phyloP scores from a whole-genome alignment of 2,888 invertebrate genomes.

The Alloplasta piceator region DNA sequence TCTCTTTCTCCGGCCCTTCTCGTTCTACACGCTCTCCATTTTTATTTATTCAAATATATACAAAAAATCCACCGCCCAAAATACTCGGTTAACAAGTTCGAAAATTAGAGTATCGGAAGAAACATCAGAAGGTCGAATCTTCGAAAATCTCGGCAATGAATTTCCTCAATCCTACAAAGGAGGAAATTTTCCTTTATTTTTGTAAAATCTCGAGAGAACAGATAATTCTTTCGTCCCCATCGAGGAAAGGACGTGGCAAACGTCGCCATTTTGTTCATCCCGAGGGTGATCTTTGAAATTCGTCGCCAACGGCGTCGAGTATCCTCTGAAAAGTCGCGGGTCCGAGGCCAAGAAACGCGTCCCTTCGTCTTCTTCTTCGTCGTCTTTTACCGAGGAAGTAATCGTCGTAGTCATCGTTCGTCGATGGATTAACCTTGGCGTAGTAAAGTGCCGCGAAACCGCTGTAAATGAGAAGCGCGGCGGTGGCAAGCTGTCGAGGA shows the following conservation, averaged over 20 bases:
- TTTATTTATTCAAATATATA: slow-evolving; percentile 14
- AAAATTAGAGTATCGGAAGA: no score
- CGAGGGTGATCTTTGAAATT: slow-evolving; percentile 1
- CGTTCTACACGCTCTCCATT: neutral
- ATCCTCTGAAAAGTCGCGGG: slow-evolving; percentile 88
- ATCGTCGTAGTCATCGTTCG: slow-evolving; percentile 91
- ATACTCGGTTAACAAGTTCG: no score
- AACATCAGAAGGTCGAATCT: no score
- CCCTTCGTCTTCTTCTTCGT: slow-evolving; percentile 73
- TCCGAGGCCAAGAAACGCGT: slow-evolving; percentile 85
- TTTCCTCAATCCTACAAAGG: neutral
- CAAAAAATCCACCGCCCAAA: neutral
- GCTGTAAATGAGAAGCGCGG: slow-evolving; percentile 91
- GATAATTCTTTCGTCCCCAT: no score
- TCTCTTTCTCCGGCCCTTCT: neutral
- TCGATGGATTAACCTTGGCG: slow-evolving; percentile 93
- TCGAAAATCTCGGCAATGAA: no score
- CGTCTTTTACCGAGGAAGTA: slow-evolving; percentile 88
- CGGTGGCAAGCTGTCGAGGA: slow-evolving; percentile 90
- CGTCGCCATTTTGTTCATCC: neutral
- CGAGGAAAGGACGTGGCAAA: no score
- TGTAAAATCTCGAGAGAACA: no score
- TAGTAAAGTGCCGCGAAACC: slow-evolving; percentile 94
- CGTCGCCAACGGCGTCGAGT: slow-evolving; percentile 84
- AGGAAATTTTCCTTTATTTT: neutral